A percentile compares a stretch with the other conserved stretches of the same genome.
phyloP scores from a whole-genome alignment of 2,113 vertebrate genomes.

The Ciconia boyciana region DNA sequence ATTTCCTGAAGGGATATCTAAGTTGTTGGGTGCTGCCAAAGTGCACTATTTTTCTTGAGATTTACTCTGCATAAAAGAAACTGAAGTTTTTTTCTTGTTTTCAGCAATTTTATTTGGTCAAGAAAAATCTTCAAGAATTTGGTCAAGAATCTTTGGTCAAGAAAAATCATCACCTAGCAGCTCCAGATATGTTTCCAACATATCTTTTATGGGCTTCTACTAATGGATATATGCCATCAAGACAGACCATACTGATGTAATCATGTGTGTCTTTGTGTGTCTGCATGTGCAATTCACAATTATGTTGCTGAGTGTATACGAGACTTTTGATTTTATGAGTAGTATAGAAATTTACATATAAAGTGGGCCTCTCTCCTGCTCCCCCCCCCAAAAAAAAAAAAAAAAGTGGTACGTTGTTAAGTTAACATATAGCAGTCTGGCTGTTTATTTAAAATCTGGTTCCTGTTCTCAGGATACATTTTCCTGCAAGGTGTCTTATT shows the following conservation, averaged over 20 bases:
- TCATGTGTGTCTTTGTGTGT: neutral
- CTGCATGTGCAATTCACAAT: neutral
- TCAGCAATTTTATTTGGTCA: slow-evolving; percentile 18
- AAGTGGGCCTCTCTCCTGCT: slow-evolving; percentile 24
- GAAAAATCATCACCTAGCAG: slow-evolving; percentile 60
- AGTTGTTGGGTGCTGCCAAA: neutral
- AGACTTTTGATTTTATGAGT: slow-evolving; percentile 48
- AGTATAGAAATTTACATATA: slow-evolving; percentile 62
- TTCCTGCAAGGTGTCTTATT: slow-evolving; percentile 40
- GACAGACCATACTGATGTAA: slow-evolving; percentile 30
- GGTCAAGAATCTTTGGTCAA: neutral
- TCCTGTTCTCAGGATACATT: slow-evolving; percentile 42
- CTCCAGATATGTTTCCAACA: slow-evolving; percentile 46
- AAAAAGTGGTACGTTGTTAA: slow-evolving; percentile 49
- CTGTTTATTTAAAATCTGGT: slow-evolving; percentile 54
- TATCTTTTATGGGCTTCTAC: slow-evolving; percentile 39
- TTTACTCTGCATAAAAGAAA: slow-evolving; percentile 10
- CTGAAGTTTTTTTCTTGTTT: slow-evolving; percentile 37
- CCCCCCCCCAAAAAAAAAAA: neutral
- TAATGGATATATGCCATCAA: slow-evolving; percentile 52
- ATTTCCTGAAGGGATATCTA: neutral
- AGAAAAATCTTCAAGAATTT: slow-evolving; percentile 46
- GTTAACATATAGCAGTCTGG: slow-evolving; percentile 38
- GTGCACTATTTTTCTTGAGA: neutral
- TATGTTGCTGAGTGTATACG: neutral